Evolutionary conservation across 2,888 invertebrate genomes (phyloP).

Genomic region (Mimachlamys varia): DNA sequence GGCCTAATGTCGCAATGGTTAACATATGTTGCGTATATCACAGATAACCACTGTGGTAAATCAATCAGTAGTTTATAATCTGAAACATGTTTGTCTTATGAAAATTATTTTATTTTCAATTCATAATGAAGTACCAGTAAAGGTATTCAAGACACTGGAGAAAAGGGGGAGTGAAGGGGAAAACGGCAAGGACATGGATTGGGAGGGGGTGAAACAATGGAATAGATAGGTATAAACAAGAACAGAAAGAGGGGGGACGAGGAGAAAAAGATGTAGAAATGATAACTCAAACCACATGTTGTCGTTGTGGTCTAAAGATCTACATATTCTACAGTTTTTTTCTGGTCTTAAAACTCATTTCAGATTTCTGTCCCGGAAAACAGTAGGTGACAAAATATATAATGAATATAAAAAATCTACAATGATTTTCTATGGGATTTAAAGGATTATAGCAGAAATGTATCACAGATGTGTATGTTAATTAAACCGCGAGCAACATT

Average conservation of each 20-base stretch:
- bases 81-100: too few relatives aligned
- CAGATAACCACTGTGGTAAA: too few relatives aligned
- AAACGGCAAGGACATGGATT: too few relatives aligned
- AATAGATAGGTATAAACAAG: too few relatives aligned
- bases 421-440: slow-evolving; percentile 1
- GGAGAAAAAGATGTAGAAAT: neutral
- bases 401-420: neutral
- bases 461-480: neutral
- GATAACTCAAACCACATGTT: neutral
- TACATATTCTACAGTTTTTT: neutral
- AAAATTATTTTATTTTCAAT: too few relatives aligned
- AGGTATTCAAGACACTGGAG: too few relatives aligned
- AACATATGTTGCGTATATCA: too few relatives aligned
- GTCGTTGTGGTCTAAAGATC: neutral
- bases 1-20: neutral
- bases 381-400: neutral
- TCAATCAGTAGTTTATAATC: too few relatives aligned
- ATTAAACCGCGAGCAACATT: neutral
- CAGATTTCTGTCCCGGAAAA: neutral
- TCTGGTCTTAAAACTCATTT: neutral
- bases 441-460: neutral
- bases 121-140: too few relatives aligned
- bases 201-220: too few relatives aligned
- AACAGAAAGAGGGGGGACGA: too few relatives aligned
- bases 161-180: too few relatives aligned